Evolutionary conservation across 2,113 vertebrate species (phyloP), one percentile per base, ranked within the genome.

Genomic region (Phycodurus eques): DNA sequence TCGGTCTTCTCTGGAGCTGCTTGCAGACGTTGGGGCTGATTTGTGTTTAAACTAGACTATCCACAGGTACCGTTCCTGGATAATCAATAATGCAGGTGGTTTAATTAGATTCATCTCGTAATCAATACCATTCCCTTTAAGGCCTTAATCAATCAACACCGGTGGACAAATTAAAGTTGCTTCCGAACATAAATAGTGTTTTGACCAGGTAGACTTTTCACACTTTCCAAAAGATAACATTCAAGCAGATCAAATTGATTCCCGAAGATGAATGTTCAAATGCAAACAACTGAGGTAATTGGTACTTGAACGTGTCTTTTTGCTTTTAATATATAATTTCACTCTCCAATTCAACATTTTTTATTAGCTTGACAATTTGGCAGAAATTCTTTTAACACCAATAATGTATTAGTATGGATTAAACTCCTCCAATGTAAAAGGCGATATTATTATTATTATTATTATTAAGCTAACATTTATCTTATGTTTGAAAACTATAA

Each of bases 41-140:
- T 19, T 17, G 47, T 79, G 56, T 39, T 74, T 76, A 10, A 62
- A 74, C 73, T 72, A 17, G 46, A 73, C 63, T 15, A 56, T 77
- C 43, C 64, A 66, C 22, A 71, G 67, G 10, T 47, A 12, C 19
- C 53, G 19, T 39, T 69, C 8, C 59, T 56, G 13, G 72, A 8
- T 71, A 53, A 57, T 75, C 35, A 47, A 8, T 72, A 46, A 62
- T 59, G 31, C 5, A 19, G n/a, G 4, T 39, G 2, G 12, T 51
- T 77, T 68, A 43, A 57, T 67, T 76, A 46, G 31, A 67, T 75
- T 66, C 22, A 10, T 4, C 5, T 22, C 42, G 14, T 57, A 67
- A 43, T 77, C 46, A 70, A 20, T 71, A 33, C 17, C 51, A 31
- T 44, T 43, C 42, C 44, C 22, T 47, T 27, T 35, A 53, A 63